Conservation (phyloP, 2,888 invertebrate species). For the Stenotaenia linearis region DNA sequence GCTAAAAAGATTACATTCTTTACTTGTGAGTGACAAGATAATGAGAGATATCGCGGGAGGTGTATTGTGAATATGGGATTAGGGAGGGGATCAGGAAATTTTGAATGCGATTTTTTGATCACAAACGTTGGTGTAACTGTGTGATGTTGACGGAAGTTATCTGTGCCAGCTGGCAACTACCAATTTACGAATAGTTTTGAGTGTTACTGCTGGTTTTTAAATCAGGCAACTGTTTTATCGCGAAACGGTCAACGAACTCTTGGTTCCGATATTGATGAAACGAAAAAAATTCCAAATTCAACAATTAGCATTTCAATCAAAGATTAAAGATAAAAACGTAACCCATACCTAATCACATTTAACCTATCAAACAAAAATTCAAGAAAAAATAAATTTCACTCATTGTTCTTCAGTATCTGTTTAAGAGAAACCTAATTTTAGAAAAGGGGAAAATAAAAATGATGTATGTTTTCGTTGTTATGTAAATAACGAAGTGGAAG, state of each 20-base stretch:
- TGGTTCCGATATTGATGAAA: neutral
- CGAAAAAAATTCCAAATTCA: neutral
- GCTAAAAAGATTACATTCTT: neutral
- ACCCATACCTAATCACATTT: neutral
- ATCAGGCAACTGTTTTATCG: neutral
- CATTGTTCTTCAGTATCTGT: neutral
- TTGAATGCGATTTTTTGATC: neutral
- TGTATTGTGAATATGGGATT: too few species aligned
- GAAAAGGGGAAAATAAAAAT: neutral
- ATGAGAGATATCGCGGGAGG: neutral
- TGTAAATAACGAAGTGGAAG: neutral
- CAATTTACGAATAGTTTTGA: slow-evolving; percentile 17
- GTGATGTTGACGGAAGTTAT: slow-evolving; percentile 10
- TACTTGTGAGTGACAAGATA: neutral
- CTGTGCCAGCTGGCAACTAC: slow-evolving; percentile 21
- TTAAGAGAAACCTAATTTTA: neutral
- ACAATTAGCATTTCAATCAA: neutral
- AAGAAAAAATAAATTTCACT: neutral
- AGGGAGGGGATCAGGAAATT: neutral
- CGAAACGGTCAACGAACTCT: neutral
- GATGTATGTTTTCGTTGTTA: neutral
- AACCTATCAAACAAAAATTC: neutral
- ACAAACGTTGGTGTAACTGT: neutral
- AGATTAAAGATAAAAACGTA: neutral
- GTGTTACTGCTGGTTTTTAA: neutral